Conservation (phyloP, 2,113 vertebrate species). For the Siniperca chuatsi region DNA sequence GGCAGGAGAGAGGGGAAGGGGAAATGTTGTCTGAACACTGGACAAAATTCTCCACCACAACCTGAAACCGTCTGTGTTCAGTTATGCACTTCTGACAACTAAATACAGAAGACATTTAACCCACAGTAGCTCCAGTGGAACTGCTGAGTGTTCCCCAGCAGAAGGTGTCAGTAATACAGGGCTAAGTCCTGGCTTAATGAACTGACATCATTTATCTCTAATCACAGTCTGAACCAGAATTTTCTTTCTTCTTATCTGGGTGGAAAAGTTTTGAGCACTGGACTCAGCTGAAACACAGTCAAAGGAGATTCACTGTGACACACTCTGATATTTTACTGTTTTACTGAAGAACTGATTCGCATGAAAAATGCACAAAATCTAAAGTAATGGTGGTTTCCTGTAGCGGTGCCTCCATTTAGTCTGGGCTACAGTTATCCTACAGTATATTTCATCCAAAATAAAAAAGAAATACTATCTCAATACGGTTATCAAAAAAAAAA, state of each 20-base stretch:
- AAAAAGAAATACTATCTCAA: background rate
- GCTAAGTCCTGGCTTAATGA: too few relatives aligned
- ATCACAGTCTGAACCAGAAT: too few relatives aligned
- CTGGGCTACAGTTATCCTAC: background rate
- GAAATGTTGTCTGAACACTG: constrained; percentile 16
- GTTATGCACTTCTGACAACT: background rate
- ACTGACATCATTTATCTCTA: too few relatives aligned
- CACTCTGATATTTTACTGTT: too few relatives aligned
- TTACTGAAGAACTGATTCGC: too few relatives aligned
- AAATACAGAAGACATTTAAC: constrained; percentile 1
- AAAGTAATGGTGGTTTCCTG: background rate
- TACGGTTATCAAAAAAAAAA: background rate
- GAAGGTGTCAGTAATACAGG: background rate
- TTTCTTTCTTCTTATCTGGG: too few relatives aligned
- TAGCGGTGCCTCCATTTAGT: background rate
- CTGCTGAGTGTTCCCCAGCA: background rate
- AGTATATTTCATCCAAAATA: background rate
- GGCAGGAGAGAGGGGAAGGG: constrained; percentile 20
- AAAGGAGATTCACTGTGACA: too few relatives aligned
- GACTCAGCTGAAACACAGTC: too few relatives aligned
- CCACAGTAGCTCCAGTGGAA: background rate
- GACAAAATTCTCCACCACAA: background rate
- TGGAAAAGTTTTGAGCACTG: too few relatives aligned
- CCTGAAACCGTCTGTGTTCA: background rate
- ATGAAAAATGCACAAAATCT: background rate